Percentiles rank a stretch among this genome's conserved stretches.
These are phyloP conservation scores for Lagodon rhomboides DNA, from an alignment of 2,797 vertebrate species.

Conservation along the genomic window DNA sequence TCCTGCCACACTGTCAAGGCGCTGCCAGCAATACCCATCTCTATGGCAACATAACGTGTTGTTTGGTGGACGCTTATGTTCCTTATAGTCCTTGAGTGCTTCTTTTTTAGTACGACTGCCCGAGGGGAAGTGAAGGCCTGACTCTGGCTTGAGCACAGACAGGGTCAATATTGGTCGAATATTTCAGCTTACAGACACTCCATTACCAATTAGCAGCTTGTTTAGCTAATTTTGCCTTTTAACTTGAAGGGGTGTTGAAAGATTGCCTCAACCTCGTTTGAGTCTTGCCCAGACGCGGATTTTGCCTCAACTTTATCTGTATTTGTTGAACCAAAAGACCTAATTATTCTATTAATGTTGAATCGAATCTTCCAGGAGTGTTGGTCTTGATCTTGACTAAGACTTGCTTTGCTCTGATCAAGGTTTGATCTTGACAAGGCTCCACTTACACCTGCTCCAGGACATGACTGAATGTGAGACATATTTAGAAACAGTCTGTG, in stretches of 20 bases:
- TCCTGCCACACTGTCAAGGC: slow-evolving; percentile 33
- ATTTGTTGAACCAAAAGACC: neutral
- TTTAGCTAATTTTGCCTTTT: neutral
- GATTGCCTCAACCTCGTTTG: too few relatives aligned
- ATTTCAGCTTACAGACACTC: neutral
- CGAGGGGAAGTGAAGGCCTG: neutral
- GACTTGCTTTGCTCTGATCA: neutral
- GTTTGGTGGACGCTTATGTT: slow-evolving; percentile 22
- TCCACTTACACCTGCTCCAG: neutral
- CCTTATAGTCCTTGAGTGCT: slow-evolving; percentile 26
- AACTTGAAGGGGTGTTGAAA: neutral
- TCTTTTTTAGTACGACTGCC: slow-evolving; percentile 14
- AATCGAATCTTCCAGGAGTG: neutral
- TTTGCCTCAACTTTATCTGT: neutral
- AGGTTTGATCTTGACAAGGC: neutral
- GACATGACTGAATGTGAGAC: neutral
- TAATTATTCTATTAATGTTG: neutral
- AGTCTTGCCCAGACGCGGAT: neutral
- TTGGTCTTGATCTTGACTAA: neutral
- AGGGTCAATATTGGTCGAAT: neutral
- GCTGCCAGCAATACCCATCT: slow-evolving; percentile 44
- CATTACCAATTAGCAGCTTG: slow-evolving; percentile 1
- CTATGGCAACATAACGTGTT: slow-evolving; percentile 52
- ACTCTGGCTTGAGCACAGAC: neutral
- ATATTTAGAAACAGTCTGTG: neutral